A percentile compares a stretch with the other conserved stretches of the same genome.
phyloP scores from a whole-genome alignment of 2,113 vertebrate genomes.

The Noturus placidus region DNA sequence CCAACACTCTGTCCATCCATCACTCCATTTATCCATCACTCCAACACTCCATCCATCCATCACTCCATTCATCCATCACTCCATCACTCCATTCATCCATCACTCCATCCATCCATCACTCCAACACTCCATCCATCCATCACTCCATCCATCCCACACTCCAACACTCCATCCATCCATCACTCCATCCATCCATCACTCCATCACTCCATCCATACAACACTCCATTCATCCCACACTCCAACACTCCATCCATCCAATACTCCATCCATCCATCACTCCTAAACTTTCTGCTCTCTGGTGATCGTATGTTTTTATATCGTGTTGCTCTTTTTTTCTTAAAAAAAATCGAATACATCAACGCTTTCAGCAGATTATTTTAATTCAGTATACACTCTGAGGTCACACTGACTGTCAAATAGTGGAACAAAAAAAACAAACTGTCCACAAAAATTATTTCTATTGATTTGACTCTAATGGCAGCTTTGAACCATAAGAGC shows the following conservation, averaged over 20 bases:
- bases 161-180: too few species aligned
- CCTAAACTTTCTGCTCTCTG: not conserved
- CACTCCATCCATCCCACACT: too few species aligned
- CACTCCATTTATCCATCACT: too few species aligned
- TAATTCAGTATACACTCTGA: not conserved
- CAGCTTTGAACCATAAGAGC: constrained; percentile 36
- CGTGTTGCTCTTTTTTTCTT: not conserved
- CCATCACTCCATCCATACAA: not conserved
- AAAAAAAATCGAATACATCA: constrained; percentile 24
- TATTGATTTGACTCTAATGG: constrained; percentile 50
- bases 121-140: too few species aligned
- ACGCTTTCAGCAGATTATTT: not conserved
- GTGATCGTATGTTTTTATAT: not conserved
- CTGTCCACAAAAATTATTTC: constrained; percentile 27
- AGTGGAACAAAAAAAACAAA: not conserved
- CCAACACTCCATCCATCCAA: too few species aligned
- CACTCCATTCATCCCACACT: not conserved
- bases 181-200: too few species aligned
- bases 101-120: too few species aligned
- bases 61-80: too few species aligned
- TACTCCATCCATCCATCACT: not conserved
- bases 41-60: too few species aligned
- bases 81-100: too few species aligned
- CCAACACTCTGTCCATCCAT: too few species aligned
- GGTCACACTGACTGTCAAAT: not conserved